Evolutionary conservation across 1,140 invertebrate species (phyloP).

Genomic region (Sarcophaga bullata): DNA sequence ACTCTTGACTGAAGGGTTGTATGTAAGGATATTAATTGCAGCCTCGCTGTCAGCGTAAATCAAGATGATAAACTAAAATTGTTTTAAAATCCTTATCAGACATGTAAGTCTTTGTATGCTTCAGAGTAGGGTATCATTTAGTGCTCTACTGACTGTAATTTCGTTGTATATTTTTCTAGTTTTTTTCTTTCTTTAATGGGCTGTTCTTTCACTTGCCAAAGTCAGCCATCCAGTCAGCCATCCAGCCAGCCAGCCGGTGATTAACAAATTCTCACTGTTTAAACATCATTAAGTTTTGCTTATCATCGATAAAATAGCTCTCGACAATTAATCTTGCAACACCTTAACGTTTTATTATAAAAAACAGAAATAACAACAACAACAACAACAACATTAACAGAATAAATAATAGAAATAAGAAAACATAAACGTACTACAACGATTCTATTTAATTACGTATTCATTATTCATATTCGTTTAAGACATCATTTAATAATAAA

Average conservation of each 20-base stretch:
- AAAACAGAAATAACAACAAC: no score
- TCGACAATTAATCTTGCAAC: slow-evolving; percentile 21
- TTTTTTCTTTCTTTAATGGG: background rate
- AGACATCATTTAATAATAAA: background rate
- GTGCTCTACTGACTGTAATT: background rate
- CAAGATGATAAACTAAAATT: no score
- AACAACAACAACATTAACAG: background rate
- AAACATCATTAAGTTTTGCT: slow-evolving; percentile 24
- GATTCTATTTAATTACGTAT: slow-evolving; percentile 18
- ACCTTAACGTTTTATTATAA: slow-evolving; percentile 1
- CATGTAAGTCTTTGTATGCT: no score
- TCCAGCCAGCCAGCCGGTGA: background rate
- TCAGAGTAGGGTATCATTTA: background rate
- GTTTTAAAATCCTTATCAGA: no score
- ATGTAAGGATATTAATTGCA: no score
- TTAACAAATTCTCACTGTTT: slow-evolving; percentile 27
- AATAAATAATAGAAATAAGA: background rate
- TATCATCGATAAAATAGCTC: slow-evolving; percentile 6
- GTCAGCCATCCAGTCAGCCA: background rate
- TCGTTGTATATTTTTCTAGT: background rate
- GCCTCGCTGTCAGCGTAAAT: no score
- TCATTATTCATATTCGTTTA: slow-evolving; percentile 22
- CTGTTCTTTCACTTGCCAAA: background rate
- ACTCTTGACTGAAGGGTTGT: no score
- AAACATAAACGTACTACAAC: background rate